Base-by-base conservation (phyloP, 2,797 vertebrate genomes). In the Onychomys arenicola region DNA sequence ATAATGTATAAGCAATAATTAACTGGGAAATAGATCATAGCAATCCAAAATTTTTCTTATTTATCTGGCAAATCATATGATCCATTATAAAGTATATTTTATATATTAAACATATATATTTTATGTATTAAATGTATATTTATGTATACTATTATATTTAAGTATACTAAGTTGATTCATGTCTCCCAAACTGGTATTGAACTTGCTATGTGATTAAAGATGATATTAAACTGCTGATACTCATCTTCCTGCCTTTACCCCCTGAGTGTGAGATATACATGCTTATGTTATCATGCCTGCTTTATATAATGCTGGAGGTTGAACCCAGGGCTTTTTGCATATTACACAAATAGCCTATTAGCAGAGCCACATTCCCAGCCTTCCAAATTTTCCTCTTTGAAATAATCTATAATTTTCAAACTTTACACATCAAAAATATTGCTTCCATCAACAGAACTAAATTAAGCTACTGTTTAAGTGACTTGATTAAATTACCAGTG, bases 351-450 rank as follows among this genome's bases (percentile, higher is more conserved):
- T 88, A 61, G 29, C 6, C n/a, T 43, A 29, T 11, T 19, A 75
- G 32, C 17, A 9, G 29, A 75, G 6, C 1, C 27, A 4, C 6
- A 34, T 43, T 17, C 25, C 5, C 55, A 75, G 3, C 4, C 40
- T 4, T 59, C 55, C 29, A 61, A 61, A 46, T 61, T 46, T 34
- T 43, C 7, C 14, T 29, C 25, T 19, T 40, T 19, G 5, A 34
- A 32, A 1, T 52, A 37, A 37, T 13, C 21, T 73, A 25, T 49
- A 84, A 49, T 87, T 95, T 91, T 89, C 59, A 52, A 80, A 80
- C 32, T 81, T 81, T 93, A 84, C n/a, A 67, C 7, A 84, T 49
- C 23, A 90, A 95, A 25, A 85, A 81, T 84, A 76, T 80, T 90
- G 85, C 4, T 75, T 94, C 5, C 67, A 55, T 27, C 43, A 81